Conservation (phyloP, 2,113 vertebrate genomes). For the Paradoxurus hermaphroditus region DNA sequence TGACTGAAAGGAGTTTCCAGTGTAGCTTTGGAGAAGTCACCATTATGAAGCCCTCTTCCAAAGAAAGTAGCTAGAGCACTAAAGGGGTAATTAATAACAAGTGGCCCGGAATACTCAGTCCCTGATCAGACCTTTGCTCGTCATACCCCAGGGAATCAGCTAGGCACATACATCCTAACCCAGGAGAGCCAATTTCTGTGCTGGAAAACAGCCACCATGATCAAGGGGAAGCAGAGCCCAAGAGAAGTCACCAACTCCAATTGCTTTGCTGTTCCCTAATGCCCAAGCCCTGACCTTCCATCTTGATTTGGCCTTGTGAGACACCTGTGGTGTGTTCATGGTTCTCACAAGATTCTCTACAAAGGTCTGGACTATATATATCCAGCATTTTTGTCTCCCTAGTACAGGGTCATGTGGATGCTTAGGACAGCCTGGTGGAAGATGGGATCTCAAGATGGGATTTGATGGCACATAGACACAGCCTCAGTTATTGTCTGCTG, state of each 20-base stretch:
- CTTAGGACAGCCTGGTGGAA: neutral
- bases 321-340: neutral
- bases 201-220: neutral
- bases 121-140: neutral
- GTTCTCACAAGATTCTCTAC: neutral
- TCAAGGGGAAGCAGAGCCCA: neutral
- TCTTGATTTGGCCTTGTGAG: neutral
- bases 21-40: neutral
- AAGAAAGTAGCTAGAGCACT: neutral
- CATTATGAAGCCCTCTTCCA: neutral
- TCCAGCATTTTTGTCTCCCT: neutral
- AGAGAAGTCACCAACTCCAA: neutral
- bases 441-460: neutral
- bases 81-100: constrained; percentile 4
- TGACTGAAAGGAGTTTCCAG: constrained; percentile 1
- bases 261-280: neutral
- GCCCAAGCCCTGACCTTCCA: neutral
- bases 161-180: neutral
- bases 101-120: neutral
- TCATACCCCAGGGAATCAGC: neutral
- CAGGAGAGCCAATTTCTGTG: neutral
- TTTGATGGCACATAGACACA: neutral
- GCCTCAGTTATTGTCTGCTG: neutral
- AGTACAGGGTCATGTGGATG: neutral
- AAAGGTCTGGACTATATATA: neutral